These are phyloP conservation scores for Conops quadrifasciatus DNA, from an alignment of 2,888 invertebrate genomes.

Conservation along the genomic window DNA sequence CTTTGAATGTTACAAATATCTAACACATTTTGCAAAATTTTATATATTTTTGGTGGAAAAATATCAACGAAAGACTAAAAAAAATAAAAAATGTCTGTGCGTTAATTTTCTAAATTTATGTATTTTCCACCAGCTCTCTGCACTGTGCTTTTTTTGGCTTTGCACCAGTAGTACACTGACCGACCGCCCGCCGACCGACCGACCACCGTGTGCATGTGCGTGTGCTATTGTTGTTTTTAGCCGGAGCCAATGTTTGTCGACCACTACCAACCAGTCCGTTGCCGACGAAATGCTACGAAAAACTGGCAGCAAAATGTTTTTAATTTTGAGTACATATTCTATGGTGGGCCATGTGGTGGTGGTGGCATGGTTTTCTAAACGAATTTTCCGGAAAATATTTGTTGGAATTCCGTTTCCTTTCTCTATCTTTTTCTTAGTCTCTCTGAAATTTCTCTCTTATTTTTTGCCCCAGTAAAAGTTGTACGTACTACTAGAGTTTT, in stretches of 20 bases:
- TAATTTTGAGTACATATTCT: constrained; percentile 20
- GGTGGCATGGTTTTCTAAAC: no score
- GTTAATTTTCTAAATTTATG: constrained; percentile 62
- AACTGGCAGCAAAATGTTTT: constrained; percentile 47
- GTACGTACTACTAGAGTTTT: no score
- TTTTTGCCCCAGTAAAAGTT: no score
- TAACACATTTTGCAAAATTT: no score
- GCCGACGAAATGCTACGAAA: constrained; percentile 57
- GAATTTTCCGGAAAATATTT: no score
- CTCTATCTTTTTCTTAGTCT: no score
- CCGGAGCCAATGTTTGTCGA: constrained; percentile 29
- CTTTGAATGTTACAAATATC: no score
- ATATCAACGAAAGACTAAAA: background rate
- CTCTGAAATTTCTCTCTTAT: no score
- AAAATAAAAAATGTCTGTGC: constrained; percentile 50
- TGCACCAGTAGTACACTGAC: constrained; percentile 9
- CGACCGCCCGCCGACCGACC: constrained; percentile 12
- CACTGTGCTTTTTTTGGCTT: constrained; percentile 23
- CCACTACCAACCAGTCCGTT: constrained; percentile 48
- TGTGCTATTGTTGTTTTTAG: constrained; percentile 43
- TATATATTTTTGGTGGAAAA: constrained; percentile 24
- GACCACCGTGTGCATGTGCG: constrained; percentile 3
- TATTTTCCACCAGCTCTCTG: constrained; percentile 37
- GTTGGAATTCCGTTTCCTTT: no score
- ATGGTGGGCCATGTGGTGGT: no score